Evolutionary conservation across 1,140 invertebrate genomes (phyloP).

Genomic region (Anadara kagoshimensis): DNA sequence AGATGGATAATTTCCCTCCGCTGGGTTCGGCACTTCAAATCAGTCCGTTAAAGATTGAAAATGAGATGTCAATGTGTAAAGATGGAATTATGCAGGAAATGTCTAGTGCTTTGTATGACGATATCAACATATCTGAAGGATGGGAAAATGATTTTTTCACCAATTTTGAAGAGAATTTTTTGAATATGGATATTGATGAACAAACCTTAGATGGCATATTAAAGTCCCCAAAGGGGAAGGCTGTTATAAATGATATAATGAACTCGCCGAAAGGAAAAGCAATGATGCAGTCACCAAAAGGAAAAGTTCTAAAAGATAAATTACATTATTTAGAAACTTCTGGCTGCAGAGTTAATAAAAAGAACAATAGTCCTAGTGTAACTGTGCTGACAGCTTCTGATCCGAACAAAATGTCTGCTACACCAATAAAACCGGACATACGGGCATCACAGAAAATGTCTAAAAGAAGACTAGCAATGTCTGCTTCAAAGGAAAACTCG

Average conservation of each 20-base stretch:
- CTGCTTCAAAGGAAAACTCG: conserved; percentile 5
- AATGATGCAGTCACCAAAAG: conserved; percentile 38
- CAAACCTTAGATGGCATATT: conserved; percentile 44
- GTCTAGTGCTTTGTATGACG: conserved; percentile 19
- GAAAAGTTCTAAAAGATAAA: conserved; percentile 32
- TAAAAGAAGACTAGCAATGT: conserved; percentile 15
- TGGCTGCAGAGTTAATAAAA: neutral
- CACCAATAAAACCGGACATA: conserved; percentile 31
- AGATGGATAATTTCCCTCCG: conserved; percentile 6
- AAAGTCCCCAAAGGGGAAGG: conserved; percentile 45
- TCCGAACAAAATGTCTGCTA: conserved; percentile 32
- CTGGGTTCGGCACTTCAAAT: conserved; percentile 4
- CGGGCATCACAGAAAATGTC: conserved; percentile 26
- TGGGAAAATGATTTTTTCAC: conserved; percentile 56
- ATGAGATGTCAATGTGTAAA: conserved; percentile 2
- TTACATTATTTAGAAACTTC: conserved; percentile 24
- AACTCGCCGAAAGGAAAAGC: conserved; percentile 42
- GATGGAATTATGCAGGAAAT: conserved; percentile 11
- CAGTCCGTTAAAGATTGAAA: conserved; percentile 24
- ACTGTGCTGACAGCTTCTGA: conserved; percentile 21
- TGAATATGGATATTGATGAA: conserved; percentile 47
- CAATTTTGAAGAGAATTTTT: conserved; percentile 56
- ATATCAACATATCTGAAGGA: conserved; percentile 39
- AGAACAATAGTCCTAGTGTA: conserved; percentile 22
- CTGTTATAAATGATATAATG: conserved; percentile 31